These are phyloP conservation scores for Corythornis leucogaster DNA, from an alignment of 2,797 vertebrate genomes.

Conservation along the genomic window DNA sequence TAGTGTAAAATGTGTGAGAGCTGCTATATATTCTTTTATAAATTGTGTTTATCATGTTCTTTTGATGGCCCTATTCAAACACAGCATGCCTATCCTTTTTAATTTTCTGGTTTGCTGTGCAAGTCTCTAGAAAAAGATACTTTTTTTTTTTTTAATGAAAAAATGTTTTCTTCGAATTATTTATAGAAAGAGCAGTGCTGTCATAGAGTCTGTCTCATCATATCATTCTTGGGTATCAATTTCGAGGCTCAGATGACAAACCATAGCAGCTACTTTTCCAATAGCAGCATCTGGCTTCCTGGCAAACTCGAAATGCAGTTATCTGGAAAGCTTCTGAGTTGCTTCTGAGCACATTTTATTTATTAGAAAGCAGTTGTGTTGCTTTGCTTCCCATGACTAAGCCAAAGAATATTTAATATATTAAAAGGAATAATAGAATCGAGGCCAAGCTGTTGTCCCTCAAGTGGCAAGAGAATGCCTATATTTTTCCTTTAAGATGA, in stretches of 20 bases:
- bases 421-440: conserved; percentile 44
- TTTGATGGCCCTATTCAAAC: conserved; percentile 45
- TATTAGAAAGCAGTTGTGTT: conserved; percentile 71
- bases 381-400: conserved; percentile 57
- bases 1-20: conserved; percentile 9
- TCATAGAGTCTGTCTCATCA: conserved; percentile 64
- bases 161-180: conserved; percentile 63
- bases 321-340: conserved; percentile 56
- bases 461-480: background rate
- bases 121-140: conserved; percentile 11
- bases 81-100: conserved; percentile 41
- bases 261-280: conserved; percentile 78
- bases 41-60: background rate
- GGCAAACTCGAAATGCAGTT: conserved; percentile 62
- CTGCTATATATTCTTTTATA: conserved; percentile 36
- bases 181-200: conserved; percentile 70
- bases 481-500: background rate
- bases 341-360: conserved; percentile 67
- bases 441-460: conserved; percentile 27
- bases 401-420: conserved; percentile 67
- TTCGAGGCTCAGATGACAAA: conserved; percentile 75
- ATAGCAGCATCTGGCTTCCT: conserved; percentile 80
- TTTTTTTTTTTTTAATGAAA: background rate
- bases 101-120: conserved; percentile 67
- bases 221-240: conserved; percentile 72